These are phyloP conservation scores for Boloria selene DNA, from an alignment of 2,888 invertebrate genomes.

Conservation along the genomic window DNA sequence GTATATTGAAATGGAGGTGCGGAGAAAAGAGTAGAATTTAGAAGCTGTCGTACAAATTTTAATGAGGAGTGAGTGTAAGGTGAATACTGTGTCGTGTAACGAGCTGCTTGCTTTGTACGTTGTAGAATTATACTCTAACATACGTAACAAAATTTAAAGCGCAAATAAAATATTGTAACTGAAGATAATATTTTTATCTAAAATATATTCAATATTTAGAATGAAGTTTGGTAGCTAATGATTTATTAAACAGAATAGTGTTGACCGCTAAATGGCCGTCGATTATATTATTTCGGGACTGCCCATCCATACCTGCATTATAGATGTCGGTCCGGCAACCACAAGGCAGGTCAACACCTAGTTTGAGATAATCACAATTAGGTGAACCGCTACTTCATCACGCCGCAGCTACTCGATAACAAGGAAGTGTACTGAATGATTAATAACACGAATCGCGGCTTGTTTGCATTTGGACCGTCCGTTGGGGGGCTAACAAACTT, in stretches of 20 bases:
- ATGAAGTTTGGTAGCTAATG: not conserved
- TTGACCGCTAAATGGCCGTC: conserved; percentile 39
- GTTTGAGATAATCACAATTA: conserved; percentile 72
- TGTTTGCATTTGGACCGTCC: conserved; percentile 73
- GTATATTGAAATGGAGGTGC: conserved; percentile 82
- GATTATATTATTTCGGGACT: conserved; percentile 46
- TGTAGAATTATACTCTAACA: conserved; percentile 54
- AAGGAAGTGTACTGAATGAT: conserved; percentile 68
- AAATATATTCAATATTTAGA: not conserved
- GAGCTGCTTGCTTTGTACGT: conserved; percentile 60
- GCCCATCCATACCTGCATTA: conserved; percentile 51
- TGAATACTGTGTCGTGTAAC: conserved; percentile 64
- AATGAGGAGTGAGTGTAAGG: conserved; percentile 76
- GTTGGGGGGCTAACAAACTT: conserved; percentile 67
- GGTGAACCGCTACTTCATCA: conserved; percentile 71
- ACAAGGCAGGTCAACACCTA: conserved; percentile 56
- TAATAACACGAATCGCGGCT: conserved; percentile 69
- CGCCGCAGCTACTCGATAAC: conserved; percentile 69
- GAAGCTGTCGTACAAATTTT: conserved; percentile 81
- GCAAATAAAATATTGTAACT: not conserved
- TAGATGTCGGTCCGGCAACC: conserved; percentile 56
- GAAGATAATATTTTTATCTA: not conserved
- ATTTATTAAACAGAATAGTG: conserved; percentile 13
- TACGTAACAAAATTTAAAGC: not conserved
- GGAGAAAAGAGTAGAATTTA: conserved; percentile 82